phyloP scores from a whole-genome alignment of 1,140 invertebrate species.

The Aphelenchoides fujianensis region DNA sequence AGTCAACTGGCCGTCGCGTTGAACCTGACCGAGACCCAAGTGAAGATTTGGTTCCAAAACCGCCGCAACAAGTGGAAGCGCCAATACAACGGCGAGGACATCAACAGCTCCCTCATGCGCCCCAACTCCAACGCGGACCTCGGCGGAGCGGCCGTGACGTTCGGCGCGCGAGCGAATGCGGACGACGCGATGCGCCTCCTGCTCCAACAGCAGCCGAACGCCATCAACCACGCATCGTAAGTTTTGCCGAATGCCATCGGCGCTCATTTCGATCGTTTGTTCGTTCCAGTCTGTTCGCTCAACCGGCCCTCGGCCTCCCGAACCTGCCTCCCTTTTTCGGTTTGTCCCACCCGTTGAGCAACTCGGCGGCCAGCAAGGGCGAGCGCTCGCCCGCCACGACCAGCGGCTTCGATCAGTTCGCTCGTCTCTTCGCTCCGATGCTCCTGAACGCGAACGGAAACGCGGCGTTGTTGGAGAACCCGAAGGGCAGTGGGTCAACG shows the following conservation, averaged over 20 bases:
- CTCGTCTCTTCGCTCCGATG: neutral
- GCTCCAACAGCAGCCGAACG: neutral
- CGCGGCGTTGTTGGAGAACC: neutral
- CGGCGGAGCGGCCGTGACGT: neutral
- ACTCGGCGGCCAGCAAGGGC: neutral
- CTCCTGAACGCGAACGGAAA: neutral
- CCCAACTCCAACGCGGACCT: neutral
- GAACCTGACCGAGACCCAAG: constrained; percentile 29
- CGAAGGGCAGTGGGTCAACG: neutral
- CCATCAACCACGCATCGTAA: neutral
- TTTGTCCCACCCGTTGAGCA: neutral
- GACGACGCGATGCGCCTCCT: constrained; percentile 14
- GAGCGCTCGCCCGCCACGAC: neutral
- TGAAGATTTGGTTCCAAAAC: constrained; percentile 37
- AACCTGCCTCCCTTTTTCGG: neutral
- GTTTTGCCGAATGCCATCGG: neutral
- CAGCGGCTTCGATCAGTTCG: constrained; percentile 4
- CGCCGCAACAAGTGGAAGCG: constrained; percentile 33
- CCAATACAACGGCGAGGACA: constrained; percentile 25
- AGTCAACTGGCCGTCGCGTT: constrained; percentile 21
- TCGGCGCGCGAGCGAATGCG: neutral
- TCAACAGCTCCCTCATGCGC: neutral
- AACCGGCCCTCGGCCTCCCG: neutral
- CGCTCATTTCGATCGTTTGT: neutral
- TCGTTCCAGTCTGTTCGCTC: neutral